Evolutionary conservation across 2,113 vertebrate genomes (phyloP).

Genomic region (Heteronetta atricapilla): DNA sequence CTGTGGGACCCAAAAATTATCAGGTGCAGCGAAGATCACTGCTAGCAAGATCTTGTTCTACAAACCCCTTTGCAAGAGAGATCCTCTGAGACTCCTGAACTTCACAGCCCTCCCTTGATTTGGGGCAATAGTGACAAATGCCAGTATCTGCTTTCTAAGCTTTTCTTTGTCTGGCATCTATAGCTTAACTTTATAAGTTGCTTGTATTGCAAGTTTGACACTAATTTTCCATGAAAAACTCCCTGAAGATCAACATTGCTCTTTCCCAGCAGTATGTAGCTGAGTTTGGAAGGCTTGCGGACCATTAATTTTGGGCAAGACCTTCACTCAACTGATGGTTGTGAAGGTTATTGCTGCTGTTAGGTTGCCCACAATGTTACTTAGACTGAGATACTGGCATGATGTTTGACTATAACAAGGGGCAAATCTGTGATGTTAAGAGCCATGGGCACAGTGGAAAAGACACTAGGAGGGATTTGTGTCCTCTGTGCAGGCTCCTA

Average conservation of each 20-base stretch:
- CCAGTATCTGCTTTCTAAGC: neutral
- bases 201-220: neutral
- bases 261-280: neutral
- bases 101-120: neutral
- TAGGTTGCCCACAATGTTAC: neutral
- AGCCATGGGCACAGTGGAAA: neutral
- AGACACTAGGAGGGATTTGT: neutral
- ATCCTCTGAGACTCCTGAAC: neutral
- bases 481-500: neutral
- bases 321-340: neutral
- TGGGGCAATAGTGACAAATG: neutral
- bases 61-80: neutral
- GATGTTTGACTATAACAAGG: accelerated
- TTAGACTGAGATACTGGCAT: neutral
- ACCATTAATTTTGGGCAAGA: neutral
- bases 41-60: neutral
- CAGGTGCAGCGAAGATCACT: neutral
- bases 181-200: neutral
- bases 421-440: neutral
- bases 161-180: neutral
- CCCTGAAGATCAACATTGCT: neutral
- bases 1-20: neutral
- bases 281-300: neutral
- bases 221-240: neutral
- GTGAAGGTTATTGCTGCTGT: neutral